A percentile compares a stretch with the other conserved stretches of the same genome.
Evolutionary conservation across 1,140 invertebrate genomes (phyloP).

Genomic region (Drosophila chauvacae): DNA sequence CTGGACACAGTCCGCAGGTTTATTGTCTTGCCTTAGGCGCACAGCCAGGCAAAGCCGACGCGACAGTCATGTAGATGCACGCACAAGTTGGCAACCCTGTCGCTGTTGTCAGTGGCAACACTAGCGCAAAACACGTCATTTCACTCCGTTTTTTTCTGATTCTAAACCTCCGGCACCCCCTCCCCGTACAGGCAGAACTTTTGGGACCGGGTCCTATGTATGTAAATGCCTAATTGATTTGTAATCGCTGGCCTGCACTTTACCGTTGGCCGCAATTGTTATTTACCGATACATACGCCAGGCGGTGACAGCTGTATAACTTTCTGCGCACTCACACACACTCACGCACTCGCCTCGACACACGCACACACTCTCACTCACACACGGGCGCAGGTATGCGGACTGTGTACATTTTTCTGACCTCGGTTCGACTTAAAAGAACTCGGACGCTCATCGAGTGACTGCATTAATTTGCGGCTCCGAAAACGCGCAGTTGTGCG

Average conservation of each 20-base stretch:
- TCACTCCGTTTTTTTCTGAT: constrained; percentile 36
- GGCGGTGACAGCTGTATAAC: constrained; percentile 44
- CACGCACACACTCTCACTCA: constrained; percentile 21
- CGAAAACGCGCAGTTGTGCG: constrained; percentile 1
- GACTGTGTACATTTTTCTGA: constrained; percentile 74
- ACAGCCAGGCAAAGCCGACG: constrained; percentile 3
- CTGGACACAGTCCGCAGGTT: neutral
- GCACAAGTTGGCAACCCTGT: constrained; percentile 35
- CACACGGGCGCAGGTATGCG: constrained; percentile 40
- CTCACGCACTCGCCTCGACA: constrained; percentile 19
- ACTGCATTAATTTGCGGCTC: neutral
- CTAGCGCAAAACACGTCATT: constrained; percentile 61
- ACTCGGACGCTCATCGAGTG: constrained; percentile 27
- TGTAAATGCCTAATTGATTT: constrained; percentile 12
- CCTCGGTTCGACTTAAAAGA: constrained; percentile 52
- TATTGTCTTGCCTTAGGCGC: neutral
- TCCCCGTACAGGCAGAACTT: neutral
- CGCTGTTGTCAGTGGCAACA: constrained; percentile 61
- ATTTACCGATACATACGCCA: constrained; percentile 48
- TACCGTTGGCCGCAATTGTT: constrained; percentile 54
- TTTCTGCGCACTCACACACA: constrained; percentile 59
- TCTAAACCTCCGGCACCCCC: neutral
- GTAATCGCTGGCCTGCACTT: constrained; percentile 32
- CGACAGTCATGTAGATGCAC: neutral
- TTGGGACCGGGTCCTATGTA: constrained; percentile 12